phyloP scores from a whole-genome alignment of 2,888 invertebrate species.

The Acrobasis consociella region DNA sequence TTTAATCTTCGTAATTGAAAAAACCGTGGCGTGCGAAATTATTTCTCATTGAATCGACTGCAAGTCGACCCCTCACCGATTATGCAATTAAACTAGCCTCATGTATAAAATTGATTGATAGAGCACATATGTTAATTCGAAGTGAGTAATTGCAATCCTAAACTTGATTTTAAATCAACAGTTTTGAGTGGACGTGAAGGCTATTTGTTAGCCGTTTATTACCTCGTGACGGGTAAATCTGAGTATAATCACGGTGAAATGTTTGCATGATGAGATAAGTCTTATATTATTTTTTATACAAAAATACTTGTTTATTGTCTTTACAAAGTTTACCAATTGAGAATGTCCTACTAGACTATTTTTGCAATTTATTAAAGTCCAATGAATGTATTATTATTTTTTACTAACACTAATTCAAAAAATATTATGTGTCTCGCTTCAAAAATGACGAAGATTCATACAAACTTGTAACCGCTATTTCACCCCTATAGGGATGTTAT shows the following conservation, averaged over 20 bases:
- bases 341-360: no score
- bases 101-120: conserved; percentile 40
- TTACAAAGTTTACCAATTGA: no score
- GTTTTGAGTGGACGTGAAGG: not conserved
- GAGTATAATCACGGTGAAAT: not conserved
- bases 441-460: no score
- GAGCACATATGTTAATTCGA: conserved; percentile 25
- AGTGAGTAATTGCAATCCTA: conserved; percentile 25
- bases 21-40: conserved; percentile 42
- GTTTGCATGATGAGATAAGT: not conserved
- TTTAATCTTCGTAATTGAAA: conserved; percentile 53
- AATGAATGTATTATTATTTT: no score
- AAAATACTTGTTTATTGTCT: no score
- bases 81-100: conserved; percentile 39
- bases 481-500: no score
- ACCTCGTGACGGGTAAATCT: not conserved
- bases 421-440: no score
- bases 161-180: conserved; percentile 2
- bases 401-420: no score
- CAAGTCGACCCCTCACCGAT: conserved; percentile 40
- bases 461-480: no score
- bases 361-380: no score
- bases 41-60: conserved; percentile 45
- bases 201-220: not conserved
- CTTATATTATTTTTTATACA: no score